phyloP scores from a whole-genome alignment of 2,888 invertebrate species.

The Sipunculus nudus region DNA sequence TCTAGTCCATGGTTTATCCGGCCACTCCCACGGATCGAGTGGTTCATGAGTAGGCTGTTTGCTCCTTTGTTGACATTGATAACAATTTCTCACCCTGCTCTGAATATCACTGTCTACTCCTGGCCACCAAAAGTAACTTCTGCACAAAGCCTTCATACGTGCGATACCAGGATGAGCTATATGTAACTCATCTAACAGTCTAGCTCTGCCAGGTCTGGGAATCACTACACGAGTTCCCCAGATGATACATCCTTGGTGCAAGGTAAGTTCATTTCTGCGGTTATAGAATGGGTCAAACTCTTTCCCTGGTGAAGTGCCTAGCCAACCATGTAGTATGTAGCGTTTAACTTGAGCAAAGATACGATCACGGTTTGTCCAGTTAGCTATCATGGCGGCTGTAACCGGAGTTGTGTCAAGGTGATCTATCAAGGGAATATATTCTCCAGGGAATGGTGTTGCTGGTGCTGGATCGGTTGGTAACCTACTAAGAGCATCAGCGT shows the following conservation, averaged over 20 bases:
- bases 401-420: no score
- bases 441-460: no score
- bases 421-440: no score
- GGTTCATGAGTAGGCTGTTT: slow-evolving; percentile 22
- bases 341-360: no score
- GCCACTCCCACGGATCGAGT: slow-evolving; percentile 31
- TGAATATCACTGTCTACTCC: slow-evolving; percentile 11
- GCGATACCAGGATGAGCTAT: slow-evolving; percentile 45
- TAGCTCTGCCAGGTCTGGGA: slow-evolving; percentile 31
- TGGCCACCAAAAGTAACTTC: slow-evolving; percentile 30
- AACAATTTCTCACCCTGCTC: neutral
- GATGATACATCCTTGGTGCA: slow-evolving; percentile 43
- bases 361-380: no score
- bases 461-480: no score
- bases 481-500: no score
- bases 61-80: neutral
- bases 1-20: slow-evolving; percentile 35
- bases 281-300: no score
- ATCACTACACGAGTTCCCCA: slow-evolving; percentile 41
- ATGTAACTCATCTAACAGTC: slow-evolving; percentile 40
- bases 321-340: no score
- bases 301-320: no score
- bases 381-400: no score
- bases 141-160: slow-evolving; percentile 44
- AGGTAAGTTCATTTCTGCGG: no score